Evolutionary conservation across 2,113 vertebrate genomes (phyloP).

Genomic region (Platanista minor): DNA sequence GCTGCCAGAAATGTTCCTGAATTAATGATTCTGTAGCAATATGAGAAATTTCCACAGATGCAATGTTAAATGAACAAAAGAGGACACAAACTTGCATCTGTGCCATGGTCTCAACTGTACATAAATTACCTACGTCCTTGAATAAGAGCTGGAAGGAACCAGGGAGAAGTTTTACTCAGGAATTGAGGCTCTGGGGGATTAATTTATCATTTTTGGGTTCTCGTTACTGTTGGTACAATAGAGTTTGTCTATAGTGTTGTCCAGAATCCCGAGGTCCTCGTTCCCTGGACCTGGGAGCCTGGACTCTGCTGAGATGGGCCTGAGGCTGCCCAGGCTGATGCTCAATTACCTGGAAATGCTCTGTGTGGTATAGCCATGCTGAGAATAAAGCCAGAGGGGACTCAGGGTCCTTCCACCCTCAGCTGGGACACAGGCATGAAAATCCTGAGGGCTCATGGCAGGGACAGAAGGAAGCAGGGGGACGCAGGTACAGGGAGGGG

Average conservation of each 20-base stretch:
- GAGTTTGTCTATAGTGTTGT: not conserved
- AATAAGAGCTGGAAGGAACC: not conserved
- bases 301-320: not conserved
- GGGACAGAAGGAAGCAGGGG: not conserved
- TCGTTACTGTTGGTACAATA: not conserved
- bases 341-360: not conserved
- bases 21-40: constrained; percentile 23
- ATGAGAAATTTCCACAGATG: not conserved
- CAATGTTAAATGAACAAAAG: not conserved
- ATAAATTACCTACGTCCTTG: not conserved
- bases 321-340: not conserved
- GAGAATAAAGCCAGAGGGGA: not conserved
- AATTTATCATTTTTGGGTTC: not conserved
- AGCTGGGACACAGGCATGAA: not conserved
- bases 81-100: not conserved
- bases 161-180: not conserved
- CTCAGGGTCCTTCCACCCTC: not conserved
- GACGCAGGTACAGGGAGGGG: not conserved
- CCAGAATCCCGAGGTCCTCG: not conserved
- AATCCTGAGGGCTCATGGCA: not conserved
- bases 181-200: not conserved
- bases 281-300: not conserved
- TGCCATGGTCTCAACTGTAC: not conserved
- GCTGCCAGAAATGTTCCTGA: not conserved
- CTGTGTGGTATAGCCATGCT: not conserved